A percentile compares a stretch with the other conserved stretches of the same genome.
Conservation (phyloP, 1,140 invertebrate species). For the Drosophila persimilis region DNA sequence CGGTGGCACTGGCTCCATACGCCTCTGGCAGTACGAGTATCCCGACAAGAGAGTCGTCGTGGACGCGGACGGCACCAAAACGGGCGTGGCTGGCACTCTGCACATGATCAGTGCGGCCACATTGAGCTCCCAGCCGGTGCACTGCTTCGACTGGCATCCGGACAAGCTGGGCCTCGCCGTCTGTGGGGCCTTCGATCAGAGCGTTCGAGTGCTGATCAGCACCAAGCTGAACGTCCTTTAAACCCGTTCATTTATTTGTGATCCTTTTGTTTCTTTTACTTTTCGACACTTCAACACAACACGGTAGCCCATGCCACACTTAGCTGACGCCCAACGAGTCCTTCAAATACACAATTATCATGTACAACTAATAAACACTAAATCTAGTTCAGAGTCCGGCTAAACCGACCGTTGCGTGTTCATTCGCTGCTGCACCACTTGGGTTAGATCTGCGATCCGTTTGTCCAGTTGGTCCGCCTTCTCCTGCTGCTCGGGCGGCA, state of each 20-base stretch:
- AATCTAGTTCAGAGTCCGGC: background rate
- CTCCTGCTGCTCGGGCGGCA: slow-evolving; percentile 45
- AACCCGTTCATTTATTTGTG: background rate
- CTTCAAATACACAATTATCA: no score
- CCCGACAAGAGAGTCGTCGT: slow-evolving; percentile 89
- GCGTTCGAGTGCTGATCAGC: slow-evolving; percentile 92
- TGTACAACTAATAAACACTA: slow-evolving; percentile 1
- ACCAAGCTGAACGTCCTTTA: slow-evolving; percentile 92
- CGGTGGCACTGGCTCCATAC: slow-evolving; percentile 93
- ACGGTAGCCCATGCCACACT: no score
- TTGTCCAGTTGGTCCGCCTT: slow-evolving; percentile 48
- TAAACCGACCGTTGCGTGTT: slow-evolving; percentile 16
- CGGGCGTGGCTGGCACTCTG: slow-evolving; percentile 90
- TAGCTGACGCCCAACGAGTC: no score
- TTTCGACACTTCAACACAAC: no score
- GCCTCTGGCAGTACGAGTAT: slow-evolving; percentile 97
- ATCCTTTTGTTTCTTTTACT: no score
- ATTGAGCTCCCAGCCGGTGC: slow-evolving; percentile 94
- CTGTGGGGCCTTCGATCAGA: slow-evolving; percentile 96
- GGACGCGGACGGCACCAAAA: slow-evolving; percentile 87
- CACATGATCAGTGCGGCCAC: slow-evolving; percentile 90
- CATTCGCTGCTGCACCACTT: slow-evolving; percentile 62
- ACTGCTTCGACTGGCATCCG: slow-evolving; percentile 94
- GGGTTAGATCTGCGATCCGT: slow-evolving; percentile 40
- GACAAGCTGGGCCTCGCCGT: slow-evolving; percentile 95